Evolutionary conservation across 2,888 invertebrate genomes (phyloP), one percentile per base, ranked within the genome.

Genomic region (Trachelus stipa): DNA sequence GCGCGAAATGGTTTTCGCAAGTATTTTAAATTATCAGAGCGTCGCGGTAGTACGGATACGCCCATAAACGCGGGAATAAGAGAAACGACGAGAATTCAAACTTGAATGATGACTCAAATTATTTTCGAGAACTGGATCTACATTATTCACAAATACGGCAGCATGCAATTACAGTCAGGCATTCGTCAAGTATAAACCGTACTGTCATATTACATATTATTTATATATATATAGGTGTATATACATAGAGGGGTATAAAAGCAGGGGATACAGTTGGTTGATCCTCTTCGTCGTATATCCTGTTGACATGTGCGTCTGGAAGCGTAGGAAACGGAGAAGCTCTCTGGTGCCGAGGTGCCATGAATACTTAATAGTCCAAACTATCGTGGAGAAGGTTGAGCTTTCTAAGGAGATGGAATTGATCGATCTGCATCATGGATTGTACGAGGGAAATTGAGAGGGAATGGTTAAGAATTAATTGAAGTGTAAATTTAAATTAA

Each of bases 351-450:
- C 30, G 30, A 69, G 40, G 69, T 69, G 69, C 12, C 69, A 69
- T 69, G 69, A 69, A 69, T 69, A 69, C 69, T 30, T 69, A 33
- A 69, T 69, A 69, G 12, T 69, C 30, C 69, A 69, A 69, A 69
- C 69, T 69, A n/a, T 69, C 33, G 69, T 69, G 69, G 40, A 15
- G 40, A 40, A 40, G 4, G 40, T 40, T 15, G 4, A 6, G 6
- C 40, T 40, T 15, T 15, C 15, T 40, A 40, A 15, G 40, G 15
- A 40, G 6, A 15, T 40, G 15, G 1, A 15, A 40, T 15, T 15
- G 40, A 40, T 40, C 40, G 40, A 40, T 15, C 15, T 40, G 40
- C 40, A 40, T 40, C 40, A 6, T 0, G 15, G 15, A 40, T 15
- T 40, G 15, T 40, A 40, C 0, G 6, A 40, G 40, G 15, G 4